Conservation (phyloP, 2,888 invertebrate genomes). For the Syrista parreyssii region DNA sequence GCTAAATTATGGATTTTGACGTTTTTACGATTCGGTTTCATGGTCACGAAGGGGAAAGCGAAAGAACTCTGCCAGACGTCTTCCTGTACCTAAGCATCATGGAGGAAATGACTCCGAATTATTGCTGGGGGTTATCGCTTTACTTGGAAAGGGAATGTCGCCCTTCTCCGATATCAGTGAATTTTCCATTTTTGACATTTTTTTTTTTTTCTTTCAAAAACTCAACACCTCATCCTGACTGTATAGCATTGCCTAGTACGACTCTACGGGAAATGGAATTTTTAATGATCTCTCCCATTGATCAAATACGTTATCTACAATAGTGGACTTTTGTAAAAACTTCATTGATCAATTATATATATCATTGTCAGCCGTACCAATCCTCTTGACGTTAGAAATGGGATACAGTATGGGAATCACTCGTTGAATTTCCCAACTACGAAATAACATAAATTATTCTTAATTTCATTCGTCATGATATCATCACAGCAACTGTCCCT, state of each 20-base stretch:
- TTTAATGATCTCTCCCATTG: not conserved
- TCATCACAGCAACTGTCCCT: not conserved
- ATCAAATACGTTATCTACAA: not conserved
- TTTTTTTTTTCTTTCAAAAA: not conserved
- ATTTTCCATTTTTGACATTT: not conserved
- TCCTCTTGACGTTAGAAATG: not conserved
- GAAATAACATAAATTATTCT: not conserved
- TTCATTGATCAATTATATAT: not conserved
- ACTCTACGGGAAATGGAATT: not conserved
- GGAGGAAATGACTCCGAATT: conserved; percentile 42
- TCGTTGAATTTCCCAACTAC: not conserved
- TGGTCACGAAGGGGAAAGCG: conserved; percentile 17
- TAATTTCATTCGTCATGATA: not conserved
- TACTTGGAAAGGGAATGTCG: conserved; percentile 33
- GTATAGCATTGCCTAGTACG: no score
- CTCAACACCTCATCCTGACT: not conserved
- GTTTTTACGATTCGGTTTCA: conserved; percentile 46
- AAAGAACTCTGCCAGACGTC: not conserved
- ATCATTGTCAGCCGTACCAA: not conserved
- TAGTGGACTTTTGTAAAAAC: not conserved
- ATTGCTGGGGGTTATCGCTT: conserved; percentile 35
- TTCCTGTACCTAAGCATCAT: conserved; percentile 1
- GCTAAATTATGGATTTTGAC: conserved; percentile 42
- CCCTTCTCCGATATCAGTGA: not conserved
- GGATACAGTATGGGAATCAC: not conserved